Conservation (phyloP, 2,797 vertebrate genomes). For the Oceanodroma leucorhoa region DNA sequence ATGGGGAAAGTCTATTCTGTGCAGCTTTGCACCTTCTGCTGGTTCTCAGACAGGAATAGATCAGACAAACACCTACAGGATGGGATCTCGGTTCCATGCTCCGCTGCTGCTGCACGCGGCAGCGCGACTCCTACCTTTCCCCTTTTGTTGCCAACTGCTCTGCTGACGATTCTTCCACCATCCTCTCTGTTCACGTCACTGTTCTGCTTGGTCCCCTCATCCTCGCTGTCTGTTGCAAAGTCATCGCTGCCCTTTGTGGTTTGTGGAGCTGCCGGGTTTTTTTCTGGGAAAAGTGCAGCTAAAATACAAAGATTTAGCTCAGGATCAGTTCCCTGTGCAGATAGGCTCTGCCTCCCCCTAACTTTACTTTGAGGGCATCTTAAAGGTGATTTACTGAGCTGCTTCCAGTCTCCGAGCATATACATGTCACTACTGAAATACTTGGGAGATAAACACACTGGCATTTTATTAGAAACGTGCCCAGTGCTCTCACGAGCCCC, state of each 20-base stretch:
- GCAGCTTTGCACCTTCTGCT: constrained; percentile 5
- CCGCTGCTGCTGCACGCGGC: not conserved
- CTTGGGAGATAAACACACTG: not conserved
- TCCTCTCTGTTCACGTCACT: not conserved
- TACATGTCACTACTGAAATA: fast-evolving
- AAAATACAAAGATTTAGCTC: not conserved
- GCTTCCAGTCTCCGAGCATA: not conserved
- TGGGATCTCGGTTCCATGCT: not conserved
- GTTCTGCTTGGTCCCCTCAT: not conserved
- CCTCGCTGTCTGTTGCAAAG: not conserved
- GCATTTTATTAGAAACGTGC: not conserved
- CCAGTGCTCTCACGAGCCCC: not conserved
- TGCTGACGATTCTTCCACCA: not conserved
- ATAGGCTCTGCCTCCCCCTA: not conserved
- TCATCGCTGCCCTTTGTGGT: not conserved
- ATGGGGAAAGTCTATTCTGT: not conserved
- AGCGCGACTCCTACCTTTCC: constrained; percentile 52
- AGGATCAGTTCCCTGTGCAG: not conserved
- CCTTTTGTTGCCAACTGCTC: not conserved
- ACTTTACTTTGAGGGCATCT: not conserved
- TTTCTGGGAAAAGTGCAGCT: constrained; percentile 72
- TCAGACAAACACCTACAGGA: not conserved
- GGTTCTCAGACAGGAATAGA: not conserved
- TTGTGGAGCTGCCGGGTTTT: not conserved
- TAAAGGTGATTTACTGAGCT: not conserved